Evolutionary conservation across 2,888 invertebrate genomes (phyloP).

Genomic region (Drosophila leonis): DNA sequence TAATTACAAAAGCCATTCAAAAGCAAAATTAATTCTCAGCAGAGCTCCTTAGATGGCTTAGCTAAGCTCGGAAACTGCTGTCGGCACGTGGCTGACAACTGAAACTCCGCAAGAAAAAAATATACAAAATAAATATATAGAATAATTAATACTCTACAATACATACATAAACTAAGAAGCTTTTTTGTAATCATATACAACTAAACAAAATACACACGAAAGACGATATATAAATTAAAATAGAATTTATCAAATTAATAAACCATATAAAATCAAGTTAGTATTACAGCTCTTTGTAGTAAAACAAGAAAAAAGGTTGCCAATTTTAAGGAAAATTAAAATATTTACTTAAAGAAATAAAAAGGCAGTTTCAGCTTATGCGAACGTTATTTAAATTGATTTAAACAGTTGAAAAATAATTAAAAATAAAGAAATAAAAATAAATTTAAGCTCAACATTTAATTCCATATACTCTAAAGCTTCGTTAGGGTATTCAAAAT

Average conservation of each 20-base stretch:
- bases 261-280: too few relatives aligned
- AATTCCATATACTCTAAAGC: neutral
- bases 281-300: too few relatives aligned
- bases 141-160: constrained; percentile 28
- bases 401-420: neutral
- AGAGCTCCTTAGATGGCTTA: constrained; percentile 35
- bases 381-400: too few relatives aligned
- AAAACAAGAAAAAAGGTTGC: neutral
- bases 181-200: too few relatives aligned
- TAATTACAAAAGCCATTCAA: constrained; percentile 71
- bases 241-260: neutral
- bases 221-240: neutral
- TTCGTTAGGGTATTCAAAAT: constrained; percentile 32
- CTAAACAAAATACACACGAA: too few relatives aligned
- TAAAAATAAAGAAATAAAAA: neutral
- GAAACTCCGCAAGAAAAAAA: constrained; percentile 17
- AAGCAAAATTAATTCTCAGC: constrained; percentile 65
- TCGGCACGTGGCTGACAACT: constrained; percentile 65
- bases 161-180: too few relatives aligned
- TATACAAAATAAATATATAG: neutral
- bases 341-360: neutral
- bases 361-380: too few relatives aligned
- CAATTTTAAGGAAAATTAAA: neutral
- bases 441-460: neutral
- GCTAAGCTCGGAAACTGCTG: constrained; percentile 50